phyloP scores from a whole-genome alignment of 2,113 vertebrate species.

The Dissostichus mawsoni region DNA sequence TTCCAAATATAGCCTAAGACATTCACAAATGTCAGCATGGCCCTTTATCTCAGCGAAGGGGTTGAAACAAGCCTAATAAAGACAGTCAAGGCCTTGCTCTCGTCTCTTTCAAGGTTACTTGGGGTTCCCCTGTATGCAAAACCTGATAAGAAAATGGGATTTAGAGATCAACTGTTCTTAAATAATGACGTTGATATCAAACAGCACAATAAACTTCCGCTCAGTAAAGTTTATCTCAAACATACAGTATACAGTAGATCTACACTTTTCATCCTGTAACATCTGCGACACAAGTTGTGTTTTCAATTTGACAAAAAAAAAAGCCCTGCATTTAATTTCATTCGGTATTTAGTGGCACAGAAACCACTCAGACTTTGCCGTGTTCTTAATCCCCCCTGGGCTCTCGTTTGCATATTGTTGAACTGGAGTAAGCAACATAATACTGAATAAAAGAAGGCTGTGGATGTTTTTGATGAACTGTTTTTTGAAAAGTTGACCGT shows the following conservation, averaged over 20 bases:
- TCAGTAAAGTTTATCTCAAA: slow-evolving; percentile 32
- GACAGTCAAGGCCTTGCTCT: slow-evolving; percentile 8
- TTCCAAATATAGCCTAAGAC: slow-evolving; percentile 47
- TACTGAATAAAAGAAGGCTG: slow-evolving; percentile 29
- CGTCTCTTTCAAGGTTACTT: slow-evolving; percentile 17
- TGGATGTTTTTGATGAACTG: slow-evolving; percentile 32
- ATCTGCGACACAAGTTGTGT: slow-evolving; percentile 34
- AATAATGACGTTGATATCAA: slow-evolving; percentile 24
- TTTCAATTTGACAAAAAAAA: slow-evolving; percentile 18
- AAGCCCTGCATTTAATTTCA: slow-evolving; percentile 38
- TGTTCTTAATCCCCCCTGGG: slow-evolving; percentile 33
- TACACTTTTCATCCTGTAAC: slow-evolving; percentile 14
- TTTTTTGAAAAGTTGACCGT: background rate
- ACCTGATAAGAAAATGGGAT: slow-evolving; percentile 9
- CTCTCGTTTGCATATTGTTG: slow-evolving; percentile 40
- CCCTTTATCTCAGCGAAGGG: slow-evolving; percentile 25
- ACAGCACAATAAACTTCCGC: slow-evolving; percentile 33
- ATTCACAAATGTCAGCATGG: slow-evolving; percentile 49
- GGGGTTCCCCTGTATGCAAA: slow-evolving; percentile 5
- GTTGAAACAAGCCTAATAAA: slow-evolving; percentile 33
- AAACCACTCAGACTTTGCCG: slow-evolving; percentile 25
- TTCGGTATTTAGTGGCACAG: slow-evolving; percentile 44
- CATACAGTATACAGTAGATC: slow-evolving; percentile 33
- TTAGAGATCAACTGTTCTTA: slow-evolving; percentile 6
- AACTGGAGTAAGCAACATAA: slow-evolving; percentile 45